Conservation (phyloP, 2,113 vertebrate genomes). For the Albula glossodonta region DNA sequence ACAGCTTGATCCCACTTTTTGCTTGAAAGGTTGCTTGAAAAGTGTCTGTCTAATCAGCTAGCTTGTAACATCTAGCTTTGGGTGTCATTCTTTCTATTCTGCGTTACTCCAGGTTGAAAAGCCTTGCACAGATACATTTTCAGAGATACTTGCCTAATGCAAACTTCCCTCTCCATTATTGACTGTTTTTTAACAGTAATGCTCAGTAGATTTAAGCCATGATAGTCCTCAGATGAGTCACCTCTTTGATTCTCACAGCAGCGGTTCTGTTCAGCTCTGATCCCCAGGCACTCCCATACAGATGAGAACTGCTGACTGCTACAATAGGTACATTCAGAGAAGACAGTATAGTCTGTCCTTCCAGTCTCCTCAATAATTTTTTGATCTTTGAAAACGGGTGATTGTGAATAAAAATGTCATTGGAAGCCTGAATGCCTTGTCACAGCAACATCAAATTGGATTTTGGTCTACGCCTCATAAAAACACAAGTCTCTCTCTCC, state of each 20-base stretch:
- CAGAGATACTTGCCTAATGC: background rate
- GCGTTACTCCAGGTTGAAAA: background rate
- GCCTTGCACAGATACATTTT: background rate
- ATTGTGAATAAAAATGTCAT: slow-evolving; percentile 11
- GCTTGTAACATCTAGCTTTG: background rate
- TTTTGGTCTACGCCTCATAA: background rate
- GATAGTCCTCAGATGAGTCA: background rate
- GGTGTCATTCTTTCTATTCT: background rate
- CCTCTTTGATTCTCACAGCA: background rate
- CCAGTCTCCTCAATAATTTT: background rate
- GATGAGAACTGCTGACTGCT: background rate
- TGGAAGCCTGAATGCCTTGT: background rate
- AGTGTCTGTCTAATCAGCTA: background rate
- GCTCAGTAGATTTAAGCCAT: background rate
- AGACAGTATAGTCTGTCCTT: slow-evolving; percentile 2
- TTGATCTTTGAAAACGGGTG: slow-evolving; percentile 15
- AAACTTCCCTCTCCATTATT: background rate
- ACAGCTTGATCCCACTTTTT: no score
- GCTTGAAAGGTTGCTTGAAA: background rate
- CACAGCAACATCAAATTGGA: background rate
- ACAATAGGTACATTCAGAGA: slow-evolving; percentile 5
- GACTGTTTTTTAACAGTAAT: background rate
- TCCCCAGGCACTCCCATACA: background rate
- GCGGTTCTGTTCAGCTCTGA: background rate
- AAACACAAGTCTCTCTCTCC: background rate